A percentile compares a stretch with the other conserved stretches of the same genome.
These are phyloP conservation scores for Cyprinella venusta DNA, from an alignment of 2,797 vertebrate species.

Conservation along the genomic window DNA sequence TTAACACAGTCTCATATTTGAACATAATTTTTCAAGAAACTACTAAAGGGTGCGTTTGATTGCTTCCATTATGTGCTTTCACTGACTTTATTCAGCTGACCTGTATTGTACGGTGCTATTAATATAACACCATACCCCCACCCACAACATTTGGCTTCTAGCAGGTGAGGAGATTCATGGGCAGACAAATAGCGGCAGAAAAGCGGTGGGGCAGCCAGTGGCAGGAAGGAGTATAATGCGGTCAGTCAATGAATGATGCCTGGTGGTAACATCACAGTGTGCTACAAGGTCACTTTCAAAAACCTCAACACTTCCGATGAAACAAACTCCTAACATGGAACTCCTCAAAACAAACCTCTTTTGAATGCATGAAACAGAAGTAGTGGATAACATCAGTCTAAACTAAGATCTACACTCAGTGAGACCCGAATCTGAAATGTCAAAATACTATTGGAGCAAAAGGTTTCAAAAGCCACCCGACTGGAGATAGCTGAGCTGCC, in stretches of 20 bases:
- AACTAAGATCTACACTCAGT: not conserved
- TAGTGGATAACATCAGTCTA: not conserved
- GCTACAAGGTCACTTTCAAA: slow-evolving; percentile 37
- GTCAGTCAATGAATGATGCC: slow-evolving; percentile 27
- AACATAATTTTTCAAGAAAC: not conserved
- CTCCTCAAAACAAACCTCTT: not conserved
- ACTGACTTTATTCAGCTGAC: not conserved
- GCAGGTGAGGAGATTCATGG: slow-evolving; percentile 7
- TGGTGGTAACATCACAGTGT: slow-evolving; percentile 16
- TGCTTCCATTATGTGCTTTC: slow-evolving; percentile 6
- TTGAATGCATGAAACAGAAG: not conserved
- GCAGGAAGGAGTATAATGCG: not conserved
- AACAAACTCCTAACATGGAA: not conserved
- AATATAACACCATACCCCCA: slow-evolving; percentile 8
- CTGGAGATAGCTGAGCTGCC: slow-evolving; percentile 24
- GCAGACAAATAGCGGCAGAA: slow-evolving; percentile 29
- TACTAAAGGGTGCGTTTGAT: not conserved
- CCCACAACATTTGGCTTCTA: not conserved
- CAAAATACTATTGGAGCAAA: slow-evolving; percentile 4
- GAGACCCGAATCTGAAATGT: slow-evolving; percentile 20
- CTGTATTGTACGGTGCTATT: slow-evolving; percentile 12
- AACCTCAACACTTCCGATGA: not conserved
- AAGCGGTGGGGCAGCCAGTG: slow-evolving; percentile 17
- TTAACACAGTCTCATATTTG: not conserved
- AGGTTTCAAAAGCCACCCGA: slow-evolving; percentile 21